Conservation (phyloP, 2,888 invertebrate genomes). For the Lasioglossum oenotherae region DNA sequence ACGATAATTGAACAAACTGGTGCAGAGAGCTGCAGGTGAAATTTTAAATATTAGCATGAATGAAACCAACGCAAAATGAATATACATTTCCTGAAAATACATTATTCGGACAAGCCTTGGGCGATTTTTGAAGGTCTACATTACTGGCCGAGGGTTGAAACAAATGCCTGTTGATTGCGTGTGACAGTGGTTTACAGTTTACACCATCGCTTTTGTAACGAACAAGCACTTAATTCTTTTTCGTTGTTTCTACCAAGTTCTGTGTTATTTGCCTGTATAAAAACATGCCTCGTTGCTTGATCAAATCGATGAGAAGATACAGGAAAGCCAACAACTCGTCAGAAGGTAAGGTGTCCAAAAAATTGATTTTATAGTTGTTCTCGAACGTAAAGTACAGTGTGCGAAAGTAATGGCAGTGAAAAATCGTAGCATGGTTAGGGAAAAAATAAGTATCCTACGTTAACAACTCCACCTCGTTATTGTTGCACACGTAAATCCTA, state of each 20-base stretch:
- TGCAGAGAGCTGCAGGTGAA: neutral
- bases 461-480: constrained; percentile 32
- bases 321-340: constrained; percentile 56
- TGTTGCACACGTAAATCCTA: constrained; percentile 25
- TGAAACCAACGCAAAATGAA: neutral
- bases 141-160: constrained; percentile 48
- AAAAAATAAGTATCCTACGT: constrained; percentile 18
- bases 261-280: neutral
- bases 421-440: constrained; percentile 47
- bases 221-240: constrained; percentile 18
- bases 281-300: constrained; percentile 79
- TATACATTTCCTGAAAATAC: neutral
- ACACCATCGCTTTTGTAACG: constrained; percentile 39
- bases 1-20: neutral
- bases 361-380: neutral
- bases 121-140: constrained; percentile 33
- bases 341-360: constrained; percentile 68
- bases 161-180: constrained; percentile 51
- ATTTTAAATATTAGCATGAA: neutral
- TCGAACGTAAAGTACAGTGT: constrained; percentile 33
- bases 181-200: constrained; percentile 54
- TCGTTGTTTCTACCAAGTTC: constrained; percentile 18
- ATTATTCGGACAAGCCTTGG: constrained; percentile 2
- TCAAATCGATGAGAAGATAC: constrained; percentile 79
- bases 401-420: constrained; percentile 27